phyloP scores from a whole-genome alignment of 2,113 vertebrate genomes.

The Pygoscelis adeliae region DNA sequence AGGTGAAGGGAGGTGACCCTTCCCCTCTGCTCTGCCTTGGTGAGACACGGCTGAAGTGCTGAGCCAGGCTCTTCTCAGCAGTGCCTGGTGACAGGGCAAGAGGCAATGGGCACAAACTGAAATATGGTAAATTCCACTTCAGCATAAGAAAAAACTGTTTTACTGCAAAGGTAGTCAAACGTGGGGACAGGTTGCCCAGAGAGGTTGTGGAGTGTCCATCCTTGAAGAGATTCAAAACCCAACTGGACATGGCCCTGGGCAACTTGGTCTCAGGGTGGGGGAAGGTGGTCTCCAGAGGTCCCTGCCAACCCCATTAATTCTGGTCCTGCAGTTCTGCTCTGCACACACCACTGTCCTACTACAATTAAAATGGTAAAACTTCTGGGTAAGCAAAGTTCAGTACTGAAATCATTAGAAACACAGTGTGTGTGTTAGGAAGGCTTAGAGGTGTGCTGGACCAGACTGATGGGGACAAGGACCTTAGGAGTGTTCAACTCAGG shows the following conservation, averaged over 20 bases:
- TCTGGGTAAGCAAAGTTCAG: background rate
- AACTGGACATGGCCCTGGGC: background rate
- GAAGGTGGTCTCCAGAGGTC: background rate
- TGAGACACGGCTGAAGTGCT: background rate
- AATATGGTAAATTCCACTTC: background rate
- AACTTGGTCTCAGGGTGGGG: background rate
- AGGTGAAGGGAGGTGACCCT: background rate
- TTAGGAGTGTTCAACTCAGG: background rate
- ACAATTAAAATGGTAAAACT: background rate
- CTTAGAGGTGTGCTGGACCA: background rate
- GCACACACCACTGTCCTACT: background rate
- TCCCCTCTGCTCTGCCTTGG: background rate
- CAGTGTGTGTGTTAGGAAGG: background rate
- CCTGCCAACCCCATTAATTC: background rate
- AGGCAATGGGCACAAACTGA: background rate
- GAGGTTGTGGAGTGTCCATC: background rate
- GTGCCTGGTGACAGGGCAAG: background rate
- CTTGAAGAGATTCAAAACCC: background rate
- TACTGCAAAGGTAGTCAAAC: background rate
- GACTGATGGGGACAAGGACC: background rate
- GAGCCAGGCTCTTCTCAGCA: background rate
- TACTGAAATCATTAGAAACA: background rate
- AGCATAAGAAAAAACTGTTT: background rate
- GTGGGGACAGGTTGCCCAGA: background rate
- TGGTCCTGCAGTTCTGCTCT: background rate